These are phyloP conservation scores for Thecophora atra DNA, from an alignment of 2,888 invertebrate genomes.

Conservation along the genomic window DNA sequence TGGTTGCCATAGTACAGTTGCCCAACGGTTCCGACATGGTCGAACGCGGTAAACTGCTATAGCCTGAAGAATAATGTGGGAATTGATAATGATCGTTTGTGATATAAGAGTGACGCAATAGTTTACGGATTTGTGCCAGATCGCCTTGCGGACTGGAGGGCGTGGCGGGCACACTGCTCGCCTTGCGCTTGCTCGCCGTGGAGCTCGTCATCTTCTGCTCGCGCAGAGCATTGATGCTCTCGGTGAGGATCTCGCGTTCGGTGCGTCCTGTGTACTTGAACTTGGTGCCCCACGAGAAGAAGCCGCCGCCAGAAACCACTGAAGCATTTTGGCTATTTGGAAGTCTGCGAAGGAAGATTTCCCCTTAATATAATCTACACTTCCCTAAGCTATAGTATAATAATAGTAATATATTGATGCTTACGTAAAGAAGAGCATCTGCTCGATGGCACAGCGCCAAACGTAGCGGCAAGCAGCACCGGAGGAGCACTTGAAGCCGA, in stretches of 20 bases:
- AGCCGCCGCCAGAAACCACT: slow-evolving; percentile 87
- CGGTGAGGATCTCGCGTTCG: slow-evolving; percentile 88
- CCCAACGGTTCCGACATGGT: slow-evolving; percentile 80
- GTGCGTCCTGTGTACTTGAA: slow-evolving; percentile 93
- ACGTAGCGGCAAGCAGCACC: slow-evolving; percentile 93
- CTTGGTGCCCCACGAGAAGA: slow-evolving; percentile 94
- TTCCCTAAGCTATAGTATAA: too few species aligned
- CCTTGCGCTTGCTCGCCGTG: slow-evolving; percentile 74
- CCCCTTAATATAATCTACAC: too few species aligned
- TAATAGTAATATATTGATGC: slow-evolving; percentile 65
- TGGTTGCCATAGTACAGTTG: slow-evolving; percentile 63
- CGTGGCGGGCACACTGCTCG: slow-evolving; percentile 87
- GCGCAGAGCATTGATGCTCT: slow-evolving; percentile 75
- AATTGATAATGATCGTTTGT: slow-evolving; percentile 49
- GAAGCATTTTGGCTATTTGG: slow-evolving; percentile 88
- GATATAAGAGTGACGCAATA: slow-evolving; percentile 53
- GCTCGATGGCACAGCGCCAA: slow-evolving; percentile 97
- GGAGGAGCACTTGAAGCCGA: slow-evolving; percentile 95
- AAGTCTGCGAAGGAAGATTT: slow-evolving; percentile 73
- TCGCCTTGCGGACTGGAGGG: slow-evolving; percentile 79
- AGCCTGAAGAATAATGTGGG: slow-evolving; percentile 69
- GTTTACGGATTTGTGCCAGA: slow-evolving; percentile 69
- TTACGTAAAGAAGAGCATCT: slow-evolving; percentile 98
- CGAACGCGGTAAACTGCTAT: slow-evolving; percentile 85
- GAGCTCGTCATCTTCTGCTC: slow-evolving; percentile 73